These are phyloP conservation scores for Hexactinellida sp. DNA, from an alignment of 37 sponge, comb jelly and placozoan genomes.

Conservation along the genomic window DNA sequence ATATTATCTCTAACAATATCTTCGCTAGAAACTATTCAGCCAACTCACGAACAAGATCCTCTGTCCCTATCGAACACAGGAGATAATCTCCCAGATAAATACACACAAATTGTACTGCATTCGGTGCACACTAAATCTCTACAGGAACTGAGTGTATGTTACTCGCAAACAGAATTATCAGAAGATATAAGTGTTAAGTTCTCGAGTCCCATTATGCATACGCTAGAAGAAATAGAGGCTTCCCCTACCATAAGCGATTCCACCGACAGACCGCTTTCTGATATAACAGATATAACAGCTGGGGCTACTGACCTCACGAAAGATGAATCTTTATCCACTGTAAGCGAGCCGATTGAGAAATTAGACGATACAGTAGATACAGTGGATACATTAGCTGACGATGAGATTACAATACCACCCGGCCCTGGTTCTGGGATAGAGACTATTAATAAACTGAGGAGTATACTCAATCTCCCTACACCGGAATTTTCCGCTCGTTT, in stretches of 20 bases:
- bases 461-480: not conserved
- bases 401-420: not conserved
- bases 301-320: not conserved
- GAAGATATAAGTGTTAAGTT: not conserved
- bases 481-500: not conserved
- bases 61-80: not conserved
- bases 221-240: not conserved
- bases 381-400: not conserved
- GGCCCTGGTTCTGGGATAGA: conserved; percentile 7
- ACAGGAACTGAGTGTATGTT: not conserved
- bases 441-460: not conserved
- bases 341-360: not conserved
- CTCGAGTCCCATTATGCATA: not conserved
- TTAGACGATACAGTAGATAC: not conserved
- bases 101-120: not conserved
- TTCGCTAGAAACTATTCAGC: not conserved
- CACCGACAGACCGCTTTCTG: not conserved
- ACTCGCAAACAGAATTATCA: not conserved
- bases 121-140: not conserved
- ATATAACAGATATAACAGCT: not conserved
- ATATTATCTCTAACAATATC: not conserved
- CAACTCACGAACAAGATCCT: not conserved
- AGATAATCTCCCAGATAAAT: not conserved
- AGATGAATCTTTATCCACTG: not conserved
- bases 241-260: not conserved